Evolutionary conservation across 23 tunicate genomes (phyloP), one percentile per base, ranked within the genome.

Genomic region (Trididemnum clinides): DNA sequence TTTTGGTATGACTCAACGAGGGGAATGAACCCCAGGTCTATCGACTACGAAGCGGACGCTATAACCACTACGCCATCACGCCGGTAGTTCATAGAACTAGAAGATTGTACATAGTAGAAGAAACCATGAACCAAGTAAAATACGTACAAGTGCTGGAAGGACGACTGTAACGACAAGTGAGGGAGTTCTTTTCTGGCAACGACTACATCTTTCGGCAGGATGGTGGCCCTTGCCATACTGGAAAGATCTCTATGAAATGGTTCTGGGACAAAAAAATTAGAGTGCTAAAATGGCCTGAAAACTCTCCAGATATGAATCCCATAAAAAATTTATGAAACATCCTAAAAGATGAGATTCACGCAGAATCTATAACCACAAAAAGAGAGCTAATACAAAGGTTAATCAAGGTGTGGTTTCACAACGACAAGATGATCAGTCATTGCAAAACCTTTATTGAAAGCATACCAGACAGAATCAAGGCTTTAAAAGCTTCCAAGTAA

Each of bases 101-200:
- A n/a, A n/a, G n/a, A n/a, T n/a, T n/a, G n/a, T n/a, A n/a, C n/a
- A n/a, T n/a, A n/a, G n/a, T n/a, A n/a, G n/a, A n/a, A n/a, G n/a
- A n/a, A n/a, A n/a, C n/a, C n/a, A n/a, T n/a, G n/a, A n/a, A n/a
- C n/a, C n/a, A n/a, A n/a, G n/a, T n/a, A n/a, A n/a, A n/a, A n/a
- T n/a, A n/a, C n/a, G n/a, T n/a, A n/a, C n/a, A n/a, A n/a, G 25
- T 59, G 66, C 66, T 59, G 22, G 66, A 59, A 3, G 66, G 66
- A n/a, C 66, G 66, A 19, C 25, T 59, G 66, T n/a, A 19, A n/a
- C 20, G 66, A 28, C 66, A 59, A 59, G 66, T 59, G 20, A 59
- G 66, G 20, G 25, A 59, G 22, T 59, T 25, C 27, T 59, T 59
- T 59, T 5, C 66, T 10, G 25, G 22, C 66, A 10, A 59, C 20